A percentile compares a stretch with the other conserved stretches of the same genome.
phyloP scores from a whole-genome alignment of 1,140 invertebrate genomes.

The Bombus superbus region DNA sequence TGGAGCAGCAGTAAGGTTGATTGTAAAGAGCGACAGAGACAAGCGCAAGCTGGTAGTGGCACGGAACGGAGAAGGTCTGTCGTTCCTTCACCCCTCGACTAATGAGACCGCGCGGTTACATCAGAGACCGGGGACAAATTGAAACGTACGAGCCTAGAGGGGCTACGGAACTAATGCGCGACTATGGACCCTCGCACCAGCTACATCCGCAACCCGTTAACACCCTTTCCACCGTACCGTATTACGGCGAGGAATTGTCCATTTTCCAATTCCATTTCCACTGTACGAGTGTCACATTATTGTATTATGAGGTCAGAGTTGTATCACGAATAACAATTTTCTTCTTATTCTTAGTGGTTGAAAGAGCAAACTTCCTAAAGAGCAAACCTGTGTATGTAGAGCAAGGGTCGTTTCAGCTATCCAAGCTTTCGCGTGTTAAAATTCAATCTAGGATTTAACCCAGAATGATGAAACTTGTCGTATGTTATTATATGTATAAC shows the following conservation, averaged over 20 bases:
- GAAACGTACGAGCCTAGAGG: conserved; percentile 80
- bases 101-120: conserved; percentile 81
- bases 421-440: background rate
- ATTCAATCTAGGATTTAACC: background rate
- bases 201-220: conserved; percentile 65
- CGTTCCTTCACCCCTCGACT: conserved; percentile 73
- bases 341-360: background rate
- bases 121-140: conserved; percentile 80
- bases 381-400: background rate
- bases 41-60: conserved; percentile 20
- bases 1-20: conserved; percentile 76
- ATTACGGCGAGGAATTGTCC: conserved; percentile 24
- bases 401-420: background rate
- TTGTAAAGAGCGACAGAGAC: conserved; percentile 74
- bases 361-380: background rate
- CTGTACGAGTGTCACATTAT: background rate
- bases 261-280: conserved; percentile 56
- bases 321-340: background rate
- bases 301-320: background rate
- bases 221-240: conserved; percentile 35
- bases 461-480: too few relatives aligned
- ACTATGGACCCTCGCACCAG: conserved; percentile 50
- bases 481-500: too few relatives aligned
- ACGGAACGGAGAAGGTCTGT: conserved; percentile 62
- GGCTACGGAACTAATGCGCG: conserved; percentile 70